Conservation (phyloP, 2,797 vertebrate species). For the Lacerta viridis region DNA sequence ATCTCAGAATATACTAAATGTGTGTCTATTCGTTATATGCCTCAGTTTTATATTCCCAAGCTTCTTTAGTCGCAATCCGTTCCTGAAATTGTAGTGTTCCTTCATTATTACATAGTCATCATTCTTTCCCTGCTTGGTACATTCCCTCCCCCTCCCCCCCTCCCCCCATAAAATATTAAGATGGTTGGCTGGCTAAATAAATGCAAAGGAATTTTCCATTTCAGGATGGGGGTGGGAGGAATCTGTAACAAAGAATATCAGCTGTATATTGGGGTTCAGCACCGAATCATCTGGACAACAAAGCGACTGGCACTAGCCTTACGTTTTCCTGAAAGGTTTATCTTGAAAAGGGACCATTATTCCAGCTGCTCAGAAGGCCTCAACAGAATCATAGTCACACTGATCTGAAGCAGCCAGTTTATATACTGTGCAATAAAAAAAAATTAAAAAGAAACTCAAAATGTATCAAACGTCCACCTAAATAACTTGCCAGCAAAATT, state of each 20-base stretch:
- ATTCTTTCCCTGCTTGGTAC: background rate
- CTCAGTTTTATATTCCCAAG: background rate
- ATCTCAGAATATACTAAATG: constrained; percentile 10
- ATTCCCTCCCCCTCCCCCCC: background rate
- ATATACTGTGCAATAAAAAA: background rate
- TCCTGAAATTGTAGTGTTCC: background rate
- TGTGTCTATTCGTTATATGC: constrained; percentile 12
- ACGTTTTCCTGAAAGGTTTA: background rate
- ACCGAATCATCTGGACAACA: background rate
- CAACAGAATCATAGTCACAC: background rate
- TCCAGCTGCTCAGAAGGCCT: background rate
- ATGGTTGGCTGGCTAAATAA: background rate
- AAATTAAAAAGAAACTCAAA: background rate
- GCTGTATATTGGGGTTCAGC: background rate
- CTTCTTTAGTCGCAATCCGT: background rate
- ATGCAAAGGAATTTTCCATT: background rate
- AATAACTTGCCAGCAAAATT: constrained; percentile 3
- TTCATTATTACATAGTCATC: background rate
- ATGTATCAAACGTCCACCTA: background rate
- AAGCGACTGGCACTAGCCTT: background rate
- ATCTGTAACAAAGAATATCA: background rate
- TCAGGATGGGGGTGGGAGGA: no score
- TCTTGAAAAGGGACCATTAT: background rate
- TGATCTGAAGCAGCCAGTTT: background rate
- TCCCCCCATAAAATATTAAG: background rate